These are phyloP conservation scores for Siderastrea radians DNA, from an alignment of 92 coral and sea anemone genomes.

Conservation along the genomic window DNA sequence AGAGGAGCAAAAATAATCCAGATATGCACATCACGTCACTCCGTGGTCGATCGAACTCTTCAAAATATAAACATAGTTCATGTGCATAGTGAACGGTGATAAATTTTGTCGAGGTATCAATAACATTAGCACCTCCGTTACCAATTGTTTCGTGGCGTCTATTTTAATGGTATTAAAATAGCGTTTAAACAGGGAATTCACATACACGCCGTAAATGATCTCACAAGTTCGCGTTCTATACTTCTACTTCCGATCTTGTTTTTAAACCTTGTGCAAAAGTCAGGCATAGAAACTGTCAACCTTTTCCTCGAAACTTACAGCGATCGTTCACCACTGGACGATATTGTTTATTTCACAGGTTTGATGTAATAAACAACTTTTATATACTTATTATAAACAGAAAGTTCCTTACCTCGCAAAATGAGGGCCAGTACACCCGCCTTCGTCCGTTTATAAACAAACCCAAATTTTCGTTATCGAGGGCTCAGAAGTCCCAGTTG, in stretches of 20 bases:
- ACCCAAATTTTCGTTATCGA: neutral
- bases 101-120: conserved; percentile 10
- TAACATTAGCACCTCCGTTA: conserved; percentile 26
- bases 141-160: neutral
- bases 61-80: neutral
- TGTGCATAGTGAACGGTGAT: neutral
- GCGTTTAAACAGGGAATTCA: neutral
- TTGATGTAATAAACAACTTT: conserved; percentile 16
- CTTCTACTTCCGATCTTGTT: neutral
- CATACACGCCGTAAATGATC: neutral
- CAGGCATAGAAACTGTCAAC: neutral
- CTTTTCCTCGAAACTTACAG: neutral
- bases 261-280: neutral
- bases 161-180: neutral
- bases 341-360: conserved; percentile 9
- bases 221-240: neutral
- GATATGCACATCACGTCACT: neutral
- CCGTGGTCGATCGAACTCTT: neutral
- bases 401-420: conserved; percentile 4
- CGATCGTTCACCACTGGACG: conserved; percentile 2
- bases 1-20: too few species aligned
- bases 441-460: neutral
- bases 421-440: neutral
- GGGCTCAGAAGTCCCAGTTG: neutral
- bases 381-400: too few species aligned